These are phyloP conservation scores for Argopecten irradians DNA, from an alignment of 1,140 invertebrate genomes.

Conservation along the genomic window DNA sequence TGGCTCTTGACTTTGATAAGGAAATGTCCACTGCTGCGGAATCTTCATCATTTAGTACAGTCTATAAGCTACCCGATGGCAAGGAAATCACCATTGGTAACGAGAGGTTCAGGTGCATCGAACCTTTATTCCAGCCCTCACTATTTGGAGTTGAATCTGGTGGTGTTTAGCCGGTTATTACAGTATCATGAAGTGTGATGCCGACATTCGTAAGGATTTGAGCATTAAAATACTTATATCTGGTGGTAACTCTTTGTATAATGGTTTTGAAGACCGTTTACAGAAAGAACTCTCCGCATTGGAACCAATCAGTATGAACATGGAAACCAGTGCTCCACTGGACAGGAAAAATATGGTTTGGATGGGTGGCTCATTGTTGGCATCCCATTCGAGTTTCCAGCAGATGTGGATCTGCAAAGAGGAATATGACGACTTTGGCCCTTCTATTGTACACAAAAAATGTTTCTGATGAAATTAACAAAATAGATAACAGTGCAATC, in stretches of 20 bases:
- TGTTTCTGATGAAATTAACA: no score
- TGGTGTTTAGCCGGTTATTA: constrained; percentile 86
- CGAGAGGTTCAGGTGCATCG: constrained; percentile 70
- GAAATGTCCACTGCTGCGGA: constrained; percentile 95
- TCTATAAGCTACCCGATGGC: constrained; percentile 77
- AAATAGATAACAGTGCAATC: no score
- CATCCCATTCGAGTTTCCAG: background rate
- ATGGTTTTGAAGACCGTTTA: background rate
- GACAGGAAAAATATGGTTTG: background rate
- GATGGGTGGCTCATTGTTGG: constrained; percentile 12
- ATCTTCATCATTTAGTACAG: constrained; percentile 78
- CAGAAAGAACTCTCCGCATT: background rate
- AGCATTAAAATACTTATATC: constrained; percentile 94
- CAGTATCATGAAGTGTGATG: constrained; percentile 83
- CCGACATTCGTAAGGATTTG: constrained; percentile 91
- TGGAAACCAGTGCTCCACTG: background rate
- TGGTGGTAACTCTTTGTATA: background rate
- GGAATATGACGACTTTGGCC: no score
- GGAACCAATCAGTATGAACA: background rate
- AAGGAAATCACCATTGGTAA: constrained; percentile 71
- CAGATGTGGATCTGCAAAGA: no score
- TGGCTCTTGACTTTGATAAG: constrained; percentile 82
- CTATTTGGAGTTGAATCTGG: constrained; percentile 67
- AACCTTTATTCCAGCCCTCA: constrained; percentile 84
- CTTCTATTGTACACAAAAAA: no score